phyloP scores from a whole-genome alignment of 2,113 vertebrate species.

The Psittacula cyanocephala region DNA sequence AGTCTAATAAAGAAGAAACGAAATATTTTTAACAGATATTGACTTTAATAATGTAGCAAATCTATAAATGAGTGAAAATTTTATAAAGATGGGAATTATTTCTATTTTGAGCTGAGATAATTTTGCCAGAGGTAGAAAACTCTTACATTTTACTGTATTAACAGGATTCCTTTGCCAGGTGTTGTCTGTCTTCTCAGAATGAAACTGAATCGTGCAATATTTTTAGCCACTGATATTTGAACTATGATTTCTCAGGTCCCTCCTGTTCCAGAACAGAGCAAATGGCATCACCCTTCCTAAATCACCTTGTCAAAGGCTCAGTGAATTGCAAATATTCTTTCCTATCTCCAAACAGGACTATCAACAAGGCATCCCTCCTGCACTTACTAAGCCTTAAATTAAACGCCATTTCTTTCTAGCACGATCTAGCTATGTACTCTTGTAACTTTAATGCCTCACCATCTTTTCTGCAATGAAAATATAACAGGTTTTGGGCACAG shows the following conservation, averaged over 20 bases:
- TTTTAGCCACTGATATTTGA: slow-evolving; percentile 39
- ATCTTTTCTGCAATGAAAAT: neutral
- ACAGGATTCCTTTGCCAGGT: neutral
- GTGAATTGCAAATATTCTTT: neutral
- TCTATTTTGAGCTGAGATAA: neutral
- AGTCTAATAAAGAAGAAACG: neutral
- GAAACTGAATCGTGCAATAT: neutral
- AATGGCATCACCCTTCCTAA: neutral
- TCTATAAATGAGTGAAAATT: neutral
- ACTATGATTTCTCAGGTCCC: neutral
- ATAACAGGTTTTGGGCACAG: neutral
- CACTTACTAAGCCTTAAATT: neutral
- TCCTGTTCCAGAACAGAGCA: neutral
- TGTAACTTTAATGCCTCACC: neutral
- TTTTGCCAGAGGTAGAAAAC: neutral
- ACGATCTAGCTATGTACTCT: neutral
- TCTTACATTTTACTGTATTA: neutral
- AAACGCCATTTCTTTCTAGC: neutral
- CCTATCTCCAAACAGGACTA: neutral
- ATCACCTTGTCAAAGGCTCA: neutral
- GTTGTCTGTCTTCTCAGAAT: neutral
- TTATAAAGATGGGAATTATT: neutral
- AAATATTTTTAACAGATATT: neutral
- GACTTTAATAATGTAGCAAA: neutral
- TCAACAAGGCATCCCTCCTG: neutral